phyloP scores from a whole-genome alignment of 1,140 invertebrate species.

The Heterodera carotae region DNA sequence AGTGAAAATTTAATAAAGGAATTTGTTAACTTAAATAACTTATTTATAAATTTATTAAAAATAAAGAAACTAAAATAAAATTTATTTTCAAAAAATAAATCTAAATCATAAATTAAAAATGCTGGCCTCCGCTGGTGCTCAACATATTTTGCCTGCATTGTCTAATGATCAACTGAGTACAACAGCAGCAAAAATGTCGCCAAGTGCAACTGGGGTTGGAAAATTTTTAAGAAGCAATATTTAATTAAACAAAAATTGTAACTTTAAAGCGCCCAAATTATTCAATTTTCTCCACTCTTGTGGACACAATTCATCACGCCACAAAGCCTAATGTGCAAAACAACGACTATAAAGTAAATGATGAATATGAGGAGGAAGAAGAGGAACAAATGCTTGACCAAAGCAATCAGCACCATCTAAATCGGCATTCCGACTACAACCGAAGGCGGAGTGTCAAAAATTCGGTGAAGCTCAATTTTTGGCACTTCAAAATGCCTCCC shows the following conservation, averaged over 20 bases:
- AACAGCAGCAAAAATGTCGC: conserved; percentile 10
- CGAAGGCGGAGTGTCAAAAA: background rate
- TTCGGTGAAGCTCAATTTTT: no score
- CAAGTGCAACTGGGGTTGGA: background rate
- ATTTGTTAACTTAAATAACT: background rate
- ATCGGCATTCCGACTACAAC: background rate
- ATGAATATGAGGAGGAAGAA: background rate
- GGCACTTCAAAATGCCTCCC: no score
- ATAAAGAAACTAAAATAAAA: background rate
- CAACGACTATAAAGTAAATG: background rate
- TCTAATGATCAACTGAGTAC: conserved; percentile 10
- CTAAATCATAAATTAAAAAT: no score
- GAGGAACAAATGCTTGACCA: background rate
- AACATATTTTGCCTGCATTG: conserved; percentile 12
- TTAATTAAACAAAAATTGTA: background rate
- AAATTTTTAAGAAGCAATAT: background rate
- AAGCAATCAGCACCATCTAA: background rate
- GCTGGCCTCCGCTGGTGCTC: conserved; percentile 28
- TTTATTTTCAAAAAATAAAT: no score
- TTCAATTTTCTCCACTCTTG: conserved; percentile 60
- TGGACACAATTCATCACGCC: conserved; percentile 57
- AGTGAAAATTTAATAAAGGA: conserved; percentile 25
- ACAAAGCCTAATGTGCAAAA: background rate
- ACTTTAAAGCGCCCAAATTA: conserved; percentile 58
- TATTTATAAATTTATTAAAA: conserved; percentile 12